Evolutionary conservation across 1,140 invertebrate species (phyloP).

Genomic region (Pogonomyrmex californicus): DNA sequence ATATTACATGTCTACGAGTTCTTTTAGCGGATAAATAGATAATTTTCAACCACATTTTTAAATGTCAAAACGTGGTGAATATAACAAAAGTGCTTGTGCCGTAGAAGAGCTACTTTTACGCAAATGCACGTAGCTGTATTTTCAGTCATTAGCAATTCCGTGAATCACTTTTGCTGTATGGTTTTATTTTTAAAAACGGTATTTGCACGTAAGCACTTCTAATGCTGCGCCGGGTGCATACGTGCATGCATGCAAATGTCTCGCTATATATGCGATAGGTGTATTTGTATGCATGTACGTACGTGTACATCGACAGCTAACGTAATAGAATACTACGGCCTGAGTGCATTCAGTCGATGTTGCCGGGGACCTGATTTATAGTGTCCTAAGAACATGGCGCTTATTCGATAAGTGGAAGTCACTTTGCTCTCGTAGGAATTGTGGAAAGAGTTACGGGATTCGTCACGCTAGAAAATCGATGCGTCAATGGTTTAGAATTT

Average conservation of each 20-base stretch:
- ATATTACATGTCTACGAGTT: neutral
- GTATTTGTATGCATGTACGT: neutral
- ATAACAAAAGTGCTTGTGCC: neutral
- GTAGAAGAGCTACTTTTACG: neutral
- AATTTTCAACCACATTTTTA: neutral
- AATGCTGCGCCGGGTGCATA: slow-evolving; percentile 4
- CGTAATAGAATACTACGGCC: slow-evolving; percentile 8
- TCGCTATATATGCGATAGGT: neutral
- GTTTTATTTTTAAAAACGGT: slow-evolving; percentile 31
- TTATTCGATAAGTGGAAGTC: slow-evolving; percentile 46
- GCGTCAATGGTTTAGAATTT: slow-evolving; percentile 20
- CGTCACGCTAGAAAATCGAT: slow-evolving; percentile 35
- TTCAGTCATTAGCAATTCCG: slow-evolving; percentile 14
- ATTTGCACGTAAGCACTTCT: slow-evolving; percentile 20
- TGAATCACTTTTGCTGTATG: slow-evolving; percentile 28
- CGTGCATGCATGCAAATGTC: slow-evolving; percentile 9
- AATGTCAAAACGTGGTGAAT: neutral
- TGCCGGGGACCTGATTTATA: slow-evolving; percentile 37
- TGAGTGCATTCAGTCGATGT: slow-evolving; percentile 28
- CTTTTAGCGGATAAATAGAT: neutral
- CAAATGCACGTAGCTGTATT: slow-evolving; percentile 7
- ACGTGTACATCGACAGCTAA: slow-evolving; percentile 5
- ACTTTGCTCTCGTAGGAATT: slow-evolving; percentile 46
- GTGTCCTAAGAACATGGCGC: slow-evolving; percentile 40
- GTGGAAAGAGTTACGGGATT: slow-evolving; percentile 23